Evolutionary conservation across 2,888 invertebrate genomes (phyloP).

Genomic region (Mesoligia furuncula): DNA sequence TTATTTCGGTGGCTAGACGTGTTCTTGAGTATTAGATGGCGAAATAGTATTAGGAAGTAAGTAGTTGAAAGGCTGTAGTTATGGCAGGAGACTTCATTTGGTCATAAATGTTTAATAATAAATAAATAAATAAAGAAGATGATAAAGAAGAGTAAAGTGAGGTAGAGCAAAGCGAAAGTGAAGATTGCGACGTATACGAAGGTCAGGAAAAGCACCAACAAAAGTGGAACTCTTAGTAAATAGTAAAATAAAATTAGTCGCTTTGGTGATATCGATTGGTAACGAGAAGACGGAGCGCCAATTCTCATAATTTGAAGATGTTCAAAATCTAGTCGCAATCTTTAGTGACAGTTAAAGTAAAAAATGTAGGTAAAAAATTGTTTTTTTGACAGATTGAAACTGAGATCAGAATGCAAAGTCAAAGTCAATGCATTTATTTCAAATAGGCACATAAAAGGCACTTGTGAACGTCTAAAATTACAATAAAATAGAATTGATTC

Average conservation of each 20-base stretch:
- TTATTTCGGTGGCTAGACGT: conserved; percentile 30
- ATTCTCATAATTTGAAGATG: background rate
- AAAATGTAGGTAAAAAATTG: background rate
- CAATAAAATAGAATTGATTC: too few species aligned
- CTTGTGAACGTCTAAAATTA: too few species aligned
- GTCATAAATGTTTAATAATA: too few species aligned
- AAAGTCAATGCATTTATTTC: too few species aligned
- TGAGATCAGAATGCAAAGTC: background rate
- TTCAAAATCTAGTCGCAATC: background rate
- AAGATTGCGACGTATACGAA: too few species aligned
- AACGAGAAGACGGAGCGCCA: background rate
- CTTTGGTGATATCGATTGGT: background rate
- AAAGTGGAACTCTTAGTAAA: background rate
- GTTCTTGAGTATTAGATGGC: conserved; percentile 18
- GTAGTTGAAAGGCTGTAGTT: background rate
- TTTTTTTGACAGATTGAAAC: background rate
- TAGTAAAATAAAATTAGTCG: background rate
- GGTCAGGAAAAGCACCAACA: background rate
- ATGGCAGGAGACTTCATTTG: background rate
- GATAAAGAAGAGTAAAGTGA: background rate
- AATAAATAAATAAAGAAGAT: too few species aligned
- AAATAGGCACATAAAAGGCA: too few species aligned
- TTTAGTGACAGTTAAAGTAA: background rate
- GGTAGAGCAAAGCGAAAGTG: too few species aligned
- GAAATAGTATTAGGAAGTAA: conserved; percentile 1